Evolutionary conservation across 1,140 invertebrate genomes (phyloP), one percentile per base, ranked within the genome.

Genomic region (Psix sp.): DNA sequence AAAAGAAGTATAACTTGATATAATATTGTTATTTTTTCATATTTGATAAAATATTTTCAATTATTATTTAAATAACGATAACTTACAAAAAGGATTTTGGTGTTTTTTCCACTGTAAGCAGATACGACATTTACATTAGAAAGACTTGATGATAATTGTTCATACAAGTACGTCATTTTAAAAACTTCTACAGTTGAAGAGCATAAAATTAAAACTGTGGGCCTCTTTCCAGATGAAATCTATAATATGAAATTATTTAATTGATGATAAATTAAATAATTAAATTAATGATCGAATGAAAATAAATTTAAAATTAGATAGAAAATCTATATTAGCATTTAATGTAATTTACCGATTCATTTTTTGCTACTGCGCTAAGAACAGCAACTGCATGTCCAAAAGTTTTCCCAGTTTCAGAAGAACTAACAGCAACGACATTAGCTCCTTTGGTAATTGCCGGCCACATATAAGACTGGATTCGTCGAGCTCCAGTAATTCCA

Each of bases 381-480:
- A 87, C 59, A 33, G 82, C 78, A 45, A 85, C 48, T 38, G 67
- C 52, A 38, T 84, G 86, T 18, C 81, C 84, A 40, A 76, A 49
- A 9, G 86, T 85, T 79, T 88, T 88, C 15, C 86, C 86, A 40
- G 68, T 76, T 3, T 57, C 39, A 3, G 73, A 51, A n/a, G 83
- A 46, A 54, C 79, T 80, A 17, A 88, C 73, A 14, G 82, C 79
- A 16, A 84, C 42, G 6, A 83, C 76, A 39, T 82, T 78, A 7
- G 82, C 49, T 3, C 80, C 80, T 29, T 80, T 79, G 11, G 71
- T 77, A 36, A 88, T 80, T 10, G 86, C 86, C 38, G 87, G 84
- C 83, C 83, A 88, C 14, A 86, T 82, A 36, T 86, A 84, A 5
- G 78, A 80, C 26, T 88, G 86, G 40, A 88, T 80, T 51, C 65